phyloP scores from a whole-genome alignment of 2,113 vertebrate genomes.

The Ptyas mucosa region DNA sequence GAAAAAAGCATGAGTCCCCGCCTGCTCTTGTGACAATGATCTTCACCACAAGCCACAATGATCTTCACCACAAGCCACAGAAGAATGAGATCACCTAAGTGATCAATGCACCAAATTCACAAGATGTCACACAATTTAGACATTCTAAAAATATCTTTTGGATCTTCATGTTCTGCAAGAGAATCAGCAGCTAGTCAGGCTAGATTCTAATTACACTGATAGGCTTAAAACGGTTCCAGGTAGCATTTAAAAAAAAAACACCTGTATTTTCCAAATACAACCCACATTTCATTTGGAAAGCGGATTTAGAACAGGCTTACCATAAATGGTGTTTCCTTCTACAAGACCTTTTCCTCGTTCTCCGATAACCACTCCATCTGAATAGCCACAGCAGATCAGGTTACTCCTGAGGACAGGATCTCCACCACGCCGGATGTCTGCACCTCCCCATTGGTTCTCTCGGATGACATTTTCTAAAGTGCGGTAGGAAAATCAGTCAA shows the following conservation, averaged over 20 bases:
- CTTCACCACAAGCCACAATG: accelerated
- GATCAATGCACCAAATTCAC: neutral
- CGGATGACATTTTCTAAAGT: conserved; percentile 83
- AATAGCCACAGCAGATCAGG: conserved; percentile 87
- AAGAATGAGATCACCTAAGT: neutral
- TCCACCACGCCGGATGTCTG: conserved; percentile 83
- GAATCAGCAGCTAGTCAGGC: neutral
- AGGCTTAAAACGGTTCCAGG: neutral
- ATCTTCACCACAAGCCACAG: accelerated
- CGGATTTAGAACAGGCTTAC: conserved; percentile 49
- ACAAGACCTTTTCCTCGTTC: conserved; percentile 84
- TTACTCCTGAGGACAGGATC: conserved; percentile 85
- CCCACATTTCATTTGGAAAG: neutral
- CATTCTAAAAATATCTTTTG: neutral
- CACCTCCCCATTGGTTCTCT: conserved; percentile 89
- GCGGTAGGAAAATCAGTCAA: neutral
- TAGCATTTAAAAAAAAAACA: neutral
- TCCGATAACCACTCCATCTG: conserved; percentile 85
- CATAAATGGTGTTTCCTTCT: conserved; percentile 86
- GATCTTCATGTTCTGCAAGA: neutral
- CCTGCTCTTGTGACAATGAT: neutral
- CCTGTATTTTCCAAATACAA: neutral
- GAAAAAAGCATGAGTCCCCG: neutral
- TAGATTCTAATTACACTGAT: neutral
- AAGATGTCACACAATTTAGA: neutral